These are phyloP conservation scores for Lethenteron camtschaticum DNA, from an alignment of 2,113 vertebrate species.

Conservation along the genomic window DNA sequence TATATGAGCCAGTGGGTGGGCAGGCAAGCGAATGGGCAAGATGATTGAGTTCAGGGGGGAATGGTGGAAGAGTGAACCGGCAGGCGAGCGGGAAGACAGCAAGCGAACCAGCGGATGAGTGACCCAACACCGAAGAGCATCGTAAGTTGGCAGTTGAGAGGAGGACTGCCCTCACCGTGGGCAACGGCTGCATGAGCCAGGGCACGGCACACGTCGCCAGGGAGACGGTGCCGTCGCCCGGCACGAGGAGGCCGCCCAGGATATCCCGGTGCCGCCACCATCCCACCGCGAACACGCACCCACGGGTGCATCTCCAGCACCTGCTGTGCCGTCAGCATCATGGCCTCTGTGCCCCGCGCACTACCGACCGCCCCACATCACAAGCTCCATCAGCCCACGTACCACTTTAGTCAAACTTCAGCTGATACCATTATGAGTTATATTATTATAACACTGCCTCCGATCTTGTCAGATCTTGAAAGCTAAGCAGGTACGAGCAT, in stretches of 20 bases:
- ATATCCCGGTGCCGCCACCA: constrained; percentile 61
- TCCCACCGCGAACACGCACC: constrained; percentile 15
- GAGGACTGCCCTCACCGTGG: constrained; percentile 28
- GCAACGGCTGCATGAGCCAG: constrained; percentile 54
- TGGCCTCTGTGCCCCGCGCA: too few relatives aligned
- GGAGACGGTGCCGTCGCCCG: constrained; percentile 62
- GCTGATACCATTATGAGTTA: too few relatives aligned
- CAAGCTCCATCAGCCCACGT: too few relatives aligned
- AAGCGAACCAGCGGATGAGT: not conserved
- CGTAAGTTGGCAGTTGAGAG: not conserved
- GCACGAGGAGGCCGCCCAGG: constrained; percentile 71
- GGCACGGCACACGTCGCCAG: constrained; percentile 58
- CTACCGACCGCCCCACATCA: too few relatives aligned
- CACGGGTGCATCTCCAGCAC: constrained; percentile 61
- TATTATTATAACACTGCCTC: too few relatives aligned
- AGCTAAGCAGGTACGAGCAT: too few relatives aligned
- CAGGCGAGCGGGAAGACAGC: not conserved
- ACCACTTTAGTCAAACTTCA: too few relatives aligned
- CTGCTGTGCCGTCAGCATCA: constrained; percentile 39
- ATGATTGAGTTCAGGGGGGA: too few relatives aligned
- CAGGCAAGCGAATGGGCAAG: too few relatives aligned
- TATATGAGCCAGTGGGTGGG: too few relatives aligned
- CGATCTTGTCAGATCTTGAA: too few relatives aligned
- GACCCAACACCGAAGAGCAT: too few relatives aligned
- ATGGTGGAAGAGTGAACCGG: not conserved